Evolutionary conservation across 2,797 vertebrate species (phyloP), one percentile per base, ranked within the genome.

Genomic region (Pelodytes ibericus): DNA sequence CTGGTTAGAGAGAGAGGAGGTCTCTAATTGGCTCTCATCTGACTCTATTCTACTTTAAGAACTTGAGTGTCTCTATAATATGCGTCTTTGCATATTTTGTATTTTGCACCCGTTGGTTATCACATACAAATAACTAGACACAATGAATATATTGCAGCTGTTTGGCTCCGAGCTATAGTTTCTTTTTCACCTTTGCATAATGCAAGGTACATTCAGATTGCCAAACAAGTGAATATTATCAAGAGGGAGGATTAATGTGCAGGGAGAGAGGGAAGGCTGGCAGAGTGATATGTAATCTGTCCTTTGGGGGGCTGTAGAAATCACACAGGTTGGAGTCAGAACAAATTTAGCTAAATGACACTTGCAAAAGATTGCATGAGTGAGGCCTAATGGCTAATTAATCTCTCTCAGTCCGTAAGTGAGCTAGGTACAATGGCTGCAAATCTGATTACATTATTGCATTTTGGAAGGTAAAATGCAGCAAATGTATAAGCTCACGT

Each of bases 331-430:
- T 89, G 92, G 89, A 89, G 88, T 89, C 91, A 87, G 91, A 88
- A 86, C 87, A 89, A 89, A 81, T 84, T 76, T 80, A 89, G 89
- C 91, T 94, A 92, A 92, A 91, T 89, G 91, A 90, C 90, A 89
- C 85, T 88, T 90, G 92, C 92, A 88, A 87, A 66, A 85, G 86
- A 90, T 90, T 86, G 89, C 86, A 88, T 91, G 93, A 88, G 91
- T 82, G 82, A 84, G 89, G 90, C 88, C 92, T 92, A 88, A 85
- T 92, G 88, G 94, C 94, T 96, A 97, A 98, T 98, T 98, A 97
- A 98, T 98, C 95, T 96, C 95, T 95, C 96, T 96, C 94, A 97
- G 93, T 92, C 89, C 89, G 86, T 89, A 92, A 93, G 93, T 86
- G 93, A 93, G 93, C 89, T 94, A 94, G 95, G 94, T 95, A 94